These are phyloP conservation scores for Philotrypesis tridentata DNA, from an alignment of 1,140 invertebrate genomes.

Conservation along the genomic window DNA sequence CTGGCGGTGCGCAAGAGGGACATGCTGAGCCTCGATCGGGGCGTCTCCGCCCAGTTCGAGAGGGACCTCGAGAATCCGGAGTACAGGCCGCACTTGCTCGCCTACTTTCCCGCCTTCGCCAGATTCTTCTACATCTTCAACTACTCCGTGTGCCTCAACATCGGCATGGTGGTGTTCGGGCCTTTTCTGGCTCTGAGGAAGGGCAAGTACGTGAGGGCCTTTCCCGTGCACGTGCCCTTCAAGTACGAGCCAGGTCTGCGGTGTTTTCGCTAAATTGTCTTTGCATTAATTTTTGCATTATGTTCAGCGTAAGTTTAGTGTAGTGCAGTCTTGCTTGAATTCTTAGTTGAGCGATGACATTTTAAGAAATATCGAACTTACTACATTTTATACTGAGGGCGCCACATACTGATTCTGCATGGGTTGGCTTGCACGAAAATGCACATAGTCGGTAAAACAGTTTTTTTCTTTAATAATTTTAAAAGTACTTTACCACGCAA, in stretches of 20 bases:
- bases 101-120: not conserved
- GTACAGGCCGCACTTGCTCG: constrained; percentile 9
- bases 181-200: constrained; percentile 3
- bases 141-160: not conserved
- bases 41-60: constrained; percentile 20
- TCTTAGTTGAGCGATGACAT: no score
- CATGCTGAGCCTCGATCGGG: constrained; percentile 2
- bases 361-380: no score
- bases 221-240: constrained; percentile 17
- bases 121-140: constrained; percentile 21
- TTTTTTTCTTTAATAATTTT: no score
- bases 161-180: not conserved
- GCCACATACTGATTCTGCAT: no score
- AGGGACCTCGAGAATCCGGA: constrained; percentile 12
- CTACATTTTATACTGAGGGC: no score
- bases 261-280: no score
- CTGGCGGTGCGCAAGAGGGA: not conserved
- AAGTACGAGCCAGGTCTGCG: constrained; percentile 28
- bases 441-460: no score
- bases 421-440: no score
- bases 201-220: constrained; percentile 16
- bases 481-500: no score
- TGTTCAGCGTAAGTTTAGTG: no score
- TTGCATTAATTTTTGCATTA: no score
- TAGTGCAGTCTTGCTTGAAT: no score